A percentile compares a stretch with the other conserved stretches of the same genome.
phyloP scores from a whole-genome alignment of 2,113 vertebrate species.

The Formicarius rufipectus region DNA sequence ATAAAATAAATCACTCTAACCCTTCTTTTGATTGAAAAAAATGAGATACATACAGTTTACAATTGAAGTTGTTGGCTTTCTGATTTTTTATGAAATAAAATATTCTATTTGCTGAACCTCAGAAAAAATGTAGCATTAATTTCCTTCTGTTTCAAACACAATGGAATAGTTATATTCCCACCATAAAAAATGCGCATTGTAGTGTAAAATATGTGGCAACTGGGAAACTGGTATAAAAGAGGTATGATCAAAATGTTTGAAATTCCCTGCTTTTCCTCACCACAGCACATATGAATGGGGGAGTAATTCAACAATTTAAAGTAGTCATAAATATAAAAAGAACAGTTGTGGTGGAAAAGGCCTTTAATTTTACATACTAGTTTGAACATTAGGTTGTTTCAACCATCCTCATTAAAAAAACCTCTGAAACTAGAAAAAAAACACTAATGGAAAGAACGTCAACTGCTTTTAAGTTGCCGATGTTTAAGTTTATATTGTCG shows the following conservation, averaged over 20 bases:
- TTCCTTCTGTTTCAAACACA: background rate
- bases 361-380: background rate
- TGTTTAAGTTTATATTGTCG: background rate
- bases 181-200: background rate
- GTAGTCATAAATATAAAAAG: background rate
- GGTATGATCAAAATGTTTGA: background rate
- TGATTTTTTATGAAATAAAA: background rate
- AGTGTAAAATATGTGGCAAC: background rate
- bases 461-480: background rate
- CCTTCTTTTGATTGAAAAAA: background rate
- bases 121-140: background rate
- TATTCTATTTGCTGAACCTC: background rate
- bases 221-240: background rate
- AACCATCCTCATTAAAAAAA: background rate
- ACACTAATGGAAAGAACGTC: background rate
- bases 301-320: background rate
- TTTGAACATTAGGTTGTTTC: background rate
- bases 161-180: background rate
- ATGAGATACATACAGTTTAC: background rate
- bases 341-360: background rate
- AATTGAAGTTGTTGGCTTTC: background rate
- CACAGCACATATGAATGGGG: background rate
- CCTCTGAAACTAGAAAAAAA: background rate
- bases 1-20: background rate
- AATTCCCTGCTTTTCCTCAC: background rate